Base-by-base conservation (phyloP, 2,888 invertebrate genomes). In the Clistopyga incitator region DNA sequence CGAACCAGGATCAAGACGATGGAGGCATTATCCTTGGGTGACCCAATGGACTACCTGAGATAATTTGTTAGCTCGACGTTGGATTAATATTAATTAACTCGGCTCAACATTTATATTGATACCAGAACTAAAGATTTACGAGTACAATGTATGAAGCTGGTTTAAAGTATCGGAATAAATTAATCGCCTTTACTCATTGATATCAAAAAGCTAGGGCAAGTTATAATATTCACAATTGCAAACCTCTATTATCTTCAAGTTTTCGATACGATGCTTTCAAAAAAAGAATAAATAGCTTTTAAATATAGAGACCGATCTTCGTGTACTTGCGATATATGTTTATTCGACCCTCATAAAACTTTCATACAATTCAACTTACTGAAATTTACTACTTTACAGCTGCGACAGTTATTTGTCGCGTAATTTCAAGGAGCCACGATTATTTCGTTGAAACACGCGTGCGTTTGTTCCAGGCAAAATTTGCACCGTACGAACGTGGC, bases 381-480 rank as follows among this genome's bases (percentile, higher is more conserved):
- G 47, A 64, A 59, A 56, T 74, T 34, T 67, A 83, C 79, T 83
- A 83, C 67, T 77, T 42, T 79, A 76, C 71, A 79, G 45, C 50
- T 23, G 13, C 23, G 29, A 52, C 56, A 42, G n/a, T 78, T 54
- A 78, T 64, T 59, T 15, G 25, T 34, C 15, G 70, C 45, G 18
- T 15, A 67, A 42, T 8, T 47, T 47, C 13, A 10, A 29, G 20
- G 25, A 52, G 11, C 15, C 13, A 6, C n/a, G 65, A 93, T 95
- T 96, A 99, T 94, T 99, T 99, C 1, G 99, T 99, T 3, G 98
- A 97, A 54, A 97, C 97, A 89, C 99, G 95, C n/a, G 99, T 98
- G 89, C 98, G 96, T 91, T 97, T 98, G 92, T 98, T 97, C 99
- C 99, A 99, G 1, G 98, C 95, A 93, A 98, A 99, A 93, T 99